Percentiles rank a stretch among this genome's conserved stretches.
phyloP scores from a whole-genome alignment of 2,113 vertebrate genomes.

The Dipodomys ordii region DNA sequence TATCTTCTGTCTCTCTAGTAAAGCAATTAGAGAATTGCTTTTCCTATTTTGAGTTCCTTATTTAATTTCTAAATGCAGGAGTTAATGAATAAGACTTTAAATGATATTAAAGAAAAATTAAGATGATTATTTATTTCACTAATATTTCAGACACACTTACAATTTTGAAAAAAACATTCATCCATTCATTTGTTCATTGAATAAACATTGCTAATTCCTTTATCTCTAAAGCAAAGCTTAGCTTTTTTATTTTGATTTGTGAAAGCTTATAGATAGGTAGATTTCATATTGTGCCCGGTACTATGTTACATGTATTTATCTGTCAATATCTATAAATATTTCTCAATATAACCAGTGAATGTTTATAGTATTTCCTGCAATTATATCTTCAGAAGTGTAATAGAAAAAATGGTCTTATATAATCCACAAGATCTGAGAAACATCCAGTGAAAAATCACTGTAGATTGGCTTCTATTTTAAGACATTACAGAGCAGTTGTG shows the following conservation, averaged over 20 bases:
- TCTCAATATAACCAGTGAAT: constrained; percentile 80
- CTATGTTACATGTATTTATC: constrained; percentile 78
- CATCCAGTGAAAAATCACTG: constrained; percentile 49
- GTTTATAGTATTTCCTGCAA: constrained; percentile 71
- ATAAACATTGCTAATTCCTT: constrained; percentile 66
- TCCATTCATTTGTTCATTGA: background rate
- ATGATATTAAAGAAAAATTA: constrained; percentile 69
- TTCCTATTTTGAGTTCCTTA: constrained; percentile 35
- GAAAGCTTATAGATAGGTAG: constrained; percentile 76
- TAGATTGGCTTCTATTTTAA: constrained; percentile 56
- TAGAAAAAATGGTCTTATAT: constrained; percentile 30
- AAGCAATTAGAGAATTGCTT: background rate
- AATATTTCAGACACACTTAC: constrained; percentile 46
- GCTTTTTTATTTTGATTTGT: constrained; percentile 83
- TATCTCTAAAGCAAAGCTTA: constrained; percentile 77
- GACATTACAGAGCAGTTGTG: constrained; percentile 30
- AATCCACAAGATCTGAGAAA: constrained; percentile 77
- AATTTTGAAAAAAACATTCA: constrained; percentile 56
- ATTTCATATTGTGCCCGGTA: constrained; percentile 75
- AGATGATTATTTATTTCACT: constrained; percentile 51
- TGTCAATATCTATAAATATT: constrained; percentile 85
- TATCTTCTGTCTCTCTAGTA: background rate
- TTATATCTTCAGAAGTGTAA: constrained; percentile 79
- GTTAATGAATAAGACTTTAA: constrained; percentile 29
- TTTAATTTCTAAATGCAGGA: constrained; percentile 59